Conservation (phyloP, 1,140 invertebrate genomes). For the Drosophila fuyamai region DNA sequence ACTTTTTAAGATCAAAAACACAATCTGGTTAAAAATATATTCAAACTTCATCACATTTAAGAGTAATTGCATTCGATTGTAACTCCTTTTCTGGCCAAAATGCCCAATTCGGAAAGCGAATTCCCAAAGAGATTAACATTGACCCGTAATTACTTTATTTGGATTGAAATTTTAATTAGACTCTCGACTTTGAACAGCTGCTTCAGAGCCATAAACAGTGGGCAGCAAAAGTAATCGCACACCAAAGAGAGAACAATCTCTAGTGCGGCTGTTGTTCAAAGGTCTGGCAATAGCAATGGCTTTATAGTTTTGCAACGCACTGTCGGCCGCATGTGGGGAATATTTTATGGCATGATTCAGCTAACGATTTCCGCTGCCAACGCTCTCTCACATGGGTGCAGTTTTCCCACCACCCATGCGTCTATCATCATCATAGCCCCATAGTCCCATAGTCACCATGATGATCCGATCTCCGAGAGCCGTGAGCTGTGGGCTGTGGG, state of each 20-base stretch:
- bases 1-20: background rate
- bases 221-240: slow-evolving; percentile 15
- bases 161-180: slow-evolving; percentile 49
- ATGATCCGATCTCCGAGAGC: slow-evolving; percentile 28
- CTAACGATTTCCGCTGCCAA: slow-evolving; percentile 76
- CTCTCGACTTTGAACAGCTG: slow-evolving; percentile 23
- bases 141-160: slow-evolving; percentile 46
- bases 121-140: slow-evolving; percentile 31
- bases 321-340: slow-evolving; percentile 43
- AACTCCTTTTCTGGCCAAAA: slow-evolving; percentile 17
- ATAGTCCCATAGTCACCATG: slow-evolving; percentile 4
- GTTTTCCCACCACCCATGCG: slow-evolving; percentile 46
- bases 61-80: background rate
- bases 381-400: slow-evolving; percentile 59
- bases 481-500: slow-evolving; percentile 28
- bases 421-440: slow-evolving; percentile 26
- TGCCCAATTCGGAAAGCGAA: slow-evolving; percentile 19
- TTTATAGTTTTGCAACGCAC: slow-evolving; percentile 44
- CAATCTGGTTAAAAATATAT: too few species aligned
- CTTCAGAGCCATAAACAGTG: slow-evolving; percentile 33
- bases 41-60: background rate
- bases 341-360: slow-evolving; percentile 64
- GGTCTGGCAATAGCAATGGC: slow-evolving; percentile 7
- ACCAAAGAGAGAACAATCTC: slow-evolving; percentile 4
- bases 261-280: background rate